Conservation (phyloP, 2,797 vertebrate species). For the Chelon labrosus region DNA sequence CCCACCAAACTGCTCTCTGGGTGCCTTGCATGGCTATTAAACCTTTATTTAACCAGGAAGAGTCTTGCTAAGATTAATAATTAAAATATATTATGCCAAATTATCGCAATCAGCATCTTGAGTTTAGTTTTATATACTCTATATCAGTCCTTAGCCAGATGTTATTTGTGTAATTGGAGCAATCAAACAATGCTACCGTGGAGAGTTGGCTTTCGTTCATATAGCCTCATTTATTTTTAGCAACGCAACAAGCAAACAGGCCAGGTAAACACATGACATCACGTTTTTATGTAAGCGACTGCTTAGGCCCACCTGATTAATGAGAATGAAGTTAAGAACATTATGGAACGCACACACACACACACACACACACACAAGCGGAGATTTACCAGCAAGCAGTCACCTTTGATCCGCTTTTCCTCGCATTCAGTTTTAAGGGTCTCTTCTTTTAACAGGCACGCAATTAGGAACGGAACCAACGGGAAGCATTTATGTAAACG, state of each 20-base stretch:
- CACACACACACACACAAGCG: slow-evolving; percentile 15
- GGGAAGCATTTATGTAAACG: background rate
- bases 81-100: background rate
- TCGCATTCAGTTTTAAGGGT: background rate
- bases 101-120: background rate
- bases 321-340: slow-evolving; percentile 66
- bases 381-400: slow-evolving; percentile 38
- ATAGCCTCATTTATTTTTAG: background rate
- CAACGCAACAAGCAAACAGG: background rate
- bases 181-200: background rate
- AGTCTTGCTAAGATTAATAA: no score
- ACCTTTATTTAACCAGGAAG: no score
- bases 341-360: slow-evolving; percentile 46
- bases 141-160: background rate
- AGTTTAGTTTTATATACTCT: background rate
- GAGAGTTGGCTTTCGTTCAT: background rate
- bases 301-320: slow-evolving; percentile 55
- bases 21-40: no score
- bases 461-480: background rate
- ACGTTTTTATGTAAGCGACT: slow-evolving; percentile 65
- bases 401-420: slow-evolving; percentile 34
- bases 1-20: no score
- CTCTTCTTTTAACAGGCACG: background rate
- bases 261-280: slow-evolving; percentile 50
- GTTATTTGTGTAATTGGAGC: background rate